Base-by-base conservation (phyloP, 1,140 invertebrate species). In the Micrasema longulum region DNA sequence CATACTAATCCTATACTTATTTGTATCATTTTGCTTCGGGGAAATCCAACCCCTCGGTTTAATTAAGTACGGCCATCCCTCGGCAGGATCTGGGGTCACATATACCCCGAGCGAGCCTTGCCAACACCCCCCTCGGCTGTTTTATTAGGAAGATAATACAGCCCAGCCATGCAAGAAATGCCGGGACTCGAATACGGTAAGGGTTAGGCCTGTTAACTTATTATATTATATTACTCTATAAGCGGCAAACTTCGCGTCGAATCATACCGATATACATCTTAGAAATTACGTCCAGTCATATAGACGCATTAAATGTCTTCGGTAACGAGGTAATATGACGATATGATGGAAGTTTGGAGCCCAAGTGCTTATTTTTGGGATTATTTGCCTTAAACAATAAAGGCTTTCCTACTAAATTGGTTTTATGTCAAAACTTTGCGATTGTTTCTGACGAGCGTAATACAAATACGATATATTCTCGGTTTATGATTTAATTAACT, bases 1-100 rank as follows among this genome's bases (percentile, higher is more conserved):
- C 72, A 69, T 43, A 75, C 69, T 75, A 75, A 75, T 75, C 73
- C 69, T 50, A 72, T 69, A 71, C 69, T 74, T 74, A 75, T 75
- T 75, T 75, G 73, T 75, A 75, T 71, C 65, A 64, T 72, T 71
- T 62, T 62, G 53, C 65, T 48, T 50, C 65, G 31, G 64, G 69
- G 65, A 63, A 22, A 48, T 22, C 26, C 57, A 63, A 31, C 36
- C 62, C 69, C 63, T 66, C 69, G 41, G 73, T 74, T 74, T 74
- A 74, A 74, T 74, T 74, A 74, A 71, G 73, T 71, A 47, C 52
- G 53, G 62, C 43, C 43, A 63, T 71, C 72, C 63, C 68, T 14
- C 26, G 52, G 63, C 63, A 63, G 55, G 57, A 55, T 74, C 73
- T 53, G 23, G 63, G 73, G 73, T 74, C 69, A 48, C 53, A 18